Conservation (phyloP, 1,140 invertebrate species). For the Drosophila leontia region DNA sequence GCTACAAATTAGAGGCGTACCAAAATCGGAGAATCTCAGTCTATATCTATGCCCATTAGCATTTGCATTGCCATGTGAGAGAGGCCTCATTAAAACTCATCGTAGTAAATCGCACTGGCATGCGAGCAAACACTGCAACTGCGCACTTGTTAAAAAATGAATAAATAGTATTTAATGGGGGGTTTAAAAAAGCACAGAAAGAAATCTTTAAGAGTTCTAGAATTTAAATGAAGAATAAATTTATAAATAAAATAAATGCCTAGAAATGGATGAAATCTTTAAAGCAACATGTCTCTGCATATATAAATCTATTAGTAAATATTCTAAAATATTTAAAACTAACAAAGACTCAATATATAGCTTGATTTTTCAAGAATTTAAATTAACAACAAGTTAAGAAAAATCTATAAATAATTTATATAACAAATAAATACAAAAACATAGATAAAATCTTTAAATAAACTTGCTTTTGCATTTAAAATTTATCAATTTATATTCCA, state of each 20-base stretch:
- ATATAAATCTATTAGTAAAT: background rate
- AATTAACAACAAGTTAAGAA: too few species aligned
- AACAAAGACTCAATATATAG: background rate
- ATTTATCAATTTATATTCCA: too few species aligned
- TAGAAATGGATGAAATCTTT: background rate
- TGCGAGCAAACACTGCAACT: conserved; percentile 33
- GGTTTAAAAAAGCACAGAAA: background rate
- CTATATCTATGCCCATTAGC: conserved; percentile 12
- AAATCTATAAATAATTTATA: too few species aligned
- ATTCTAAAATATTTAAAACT: background rate
- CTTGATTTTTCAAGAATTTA: too few species aligned
- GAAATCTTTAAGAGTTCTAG: background rate
- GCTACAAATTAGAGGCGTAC: conserved; percentile 35
- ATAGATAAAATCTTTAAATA: too few species aligned
- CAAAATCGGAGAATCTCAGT: conserved; percentile 6
- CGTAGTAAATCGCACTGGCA: conserved; percentile 12
- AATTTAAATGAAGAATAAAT: too few species aligned
- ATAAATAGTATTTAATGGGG: background rate
- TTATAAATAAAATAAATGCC: background rate
- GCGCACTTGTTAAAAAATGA: conserved; percentile 26
- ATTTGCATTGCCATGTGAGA: conserved; percentile 22
- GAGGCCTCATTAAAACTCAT: conserved; percentile 22
- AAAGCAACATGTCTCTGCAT: background rate
- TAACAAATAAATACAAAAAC: too few species aligned
- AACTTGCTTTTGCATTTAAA: too few species aligned